Base-by-base conservation (phyloP, 2,888 invertebrate genomes). In the Odontomyia ornata region DNA sequence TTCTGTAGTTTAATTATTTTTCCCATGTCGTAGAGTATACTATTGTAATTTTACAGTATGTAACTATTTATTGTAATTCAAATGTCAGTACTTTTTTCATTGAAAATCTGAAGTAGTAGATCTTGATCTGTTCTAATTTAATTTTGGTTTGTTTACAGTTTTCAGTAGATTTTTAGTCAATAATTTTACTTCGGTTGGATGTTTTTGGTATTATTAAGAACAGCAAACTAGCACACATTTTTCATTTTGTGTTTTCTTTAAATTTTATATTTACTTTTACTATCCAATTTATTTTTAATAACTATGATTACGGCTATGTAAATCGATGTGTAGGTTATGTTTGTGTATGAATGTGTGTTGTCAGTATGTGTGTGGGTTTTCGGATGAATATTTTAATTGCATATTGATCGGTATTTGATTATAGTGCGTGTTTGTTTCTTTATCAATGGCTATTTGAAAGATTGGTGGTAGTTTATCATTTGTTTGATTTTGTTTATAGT, bases 11-110 rank as follows among this genome's bases (percentile, higher is more conserved):
- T 36, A 5, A 36, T 43, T 27, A 52, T 57, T 43, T 9, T 36
- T 60, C 57, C 30, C 30, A 23, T 73, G 43, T 60, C 57, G 13
- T 23, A 60, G 60, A 57, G 73, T 73, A 73, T 73, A 73, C 57
- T 73, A 73, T 73, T 73, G 73, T 73, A 73, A 73, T 73, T 60
- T 73, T 73, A 73, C 73, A 73, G 30, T 73, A 73, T 47, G 69
- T 47, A 47, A 47, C 47, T 69, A 69, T 69, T 28, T 69, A 47
- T 47, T 69, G 69, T 69, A 69, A 69, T 69, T 69, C 25, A 46
- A 69, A 69, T 46, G 21, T 69, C 69, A 69, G 69, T 69, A 47
- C 46, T 65, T 65, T 65, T 65, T 62, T 62, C 36, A n/a, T 65
- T 30, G 23, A 72, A 73, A 23, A 36, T 36, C 57, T 73, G 5